phyloP scores from a whole-genome alignment of 2,797 vertebrate genomes.

The Esox masquinongy region DNA sequence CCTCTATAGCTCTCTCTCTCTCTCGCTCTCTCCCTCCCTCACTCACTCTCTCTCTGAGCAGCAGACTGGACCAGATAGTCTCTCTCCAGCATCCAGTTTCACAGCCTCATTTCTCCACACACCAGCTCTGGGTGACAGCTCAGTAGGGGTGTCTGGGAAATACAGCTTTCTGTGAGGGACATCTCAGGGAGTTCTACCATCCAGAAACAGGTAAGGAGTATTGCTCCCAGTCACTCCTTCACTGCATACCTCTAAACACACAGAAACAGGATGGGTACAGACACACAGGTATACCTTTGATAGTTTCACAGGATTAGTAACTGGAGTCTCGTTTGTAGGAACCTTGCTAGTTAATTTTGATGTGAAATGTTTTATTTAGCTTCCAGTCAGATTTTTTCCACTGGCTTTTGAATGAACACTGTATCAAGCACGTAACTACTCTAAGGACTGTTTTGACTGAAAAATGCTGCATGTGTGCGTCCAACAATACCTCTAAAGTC shows the following conservation, averaged over 20 bases:
- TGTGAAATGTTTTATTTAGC: background rate
- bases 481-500: background rate
- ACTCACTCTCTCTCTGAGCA: conserved; percentile 56
- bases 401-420: background rate
- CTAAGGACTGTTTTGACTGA: background rate
- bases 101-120: conserved; percentile 78
- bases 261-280: background rate
- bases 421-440: background rate
- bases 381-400: background rate
- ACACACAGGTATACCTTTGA: background rate
- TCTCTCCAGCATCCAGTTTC: conserved; percentile 68
- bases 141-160: conserved; percentile 82
- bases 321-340: background rate
- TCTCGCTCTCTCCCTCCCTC: conserved; percentile 28
- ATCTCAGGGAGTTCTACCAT: conserved; percentile 65
- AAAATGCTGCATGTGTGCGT: background rate
- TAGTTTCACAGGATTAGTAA: background rate
- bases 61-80: conserved; percentile 64
- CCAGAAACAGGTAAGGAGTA: conserved; percentile 69
- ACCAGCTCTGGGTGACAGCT: conserved; percentile 81
- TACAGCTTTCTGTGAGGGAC: conserved; percentile 69
- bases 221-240: conserved; percentile 26
- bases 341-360: background rate
- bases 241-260: conserved; percentile 8
- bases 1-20: conserved; percentile 31